phyloP scores from a whole-genome alignment of 1,140 invertebrate species.

The Drosophila lini region DNA sequence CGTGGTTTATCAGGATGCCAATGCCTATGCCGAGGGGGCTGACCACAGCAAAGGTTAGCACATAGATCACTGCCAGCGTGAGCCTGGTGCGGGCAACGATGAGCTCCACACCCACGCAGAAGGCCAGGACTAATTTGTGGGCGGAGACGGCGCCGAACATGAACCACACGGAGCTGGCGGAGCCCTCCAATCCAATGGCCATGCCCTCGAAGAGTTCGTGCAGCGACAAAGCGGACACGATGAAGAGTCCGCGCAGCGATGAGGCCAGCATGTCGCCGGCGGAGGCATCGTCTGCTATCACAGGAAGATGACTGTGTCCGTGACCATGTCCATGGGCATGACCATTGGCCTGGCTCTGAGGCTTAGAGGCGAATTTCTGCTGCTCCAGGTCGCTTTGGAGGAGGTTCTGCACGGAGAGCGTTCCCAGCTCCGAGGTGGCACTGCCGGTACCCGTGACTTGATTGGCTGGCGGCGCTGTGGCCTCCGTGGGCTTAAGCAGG shows the following conservation, averaged over 20 bases:
- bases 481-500: conserved; percentile 54
- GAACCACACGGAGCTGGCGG: conserved; percentile 89
- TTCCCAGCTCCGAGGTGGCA: conserved; percentile 22
- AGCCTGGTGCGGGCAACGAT: conserved; percentile 88
- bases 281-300: conserved; percentile 64
- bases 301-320: conserved; percentile 85
- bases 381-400: conserved; percentile 67
- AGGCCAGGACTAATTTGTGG: conserved; percentile 95
- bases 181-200: conserved; percentile 92
- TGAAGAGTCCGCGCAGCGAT: conserved; percentile 90
- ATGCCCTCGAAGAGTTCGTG: conserved; percentile 97
- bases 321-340: conserved; percentile 70
- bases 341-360: conserved; percentile 27
- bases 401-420: conserved; percentile 66
- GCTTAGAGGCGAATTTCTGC: conserved; percentile 61
- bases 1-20: conserved; percentile 88
- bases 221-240: conserved; percentile 94
- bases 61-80: conserved; percentile 88
- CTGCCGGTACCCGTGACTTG: background rate
- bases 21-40: conserved; percentile 92
- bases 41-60: conserved; percentile 91
- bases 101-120: conserved; percentile 93
- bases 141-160: conserved; percentile 93
- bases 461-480: conserved; percentile 1
- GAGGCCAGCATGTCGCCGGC: conserved; percentile 87